Evolutionary conservation across 2,888 invertebrate genomes (phyloP), one percentile per base, ranked within the genome.

Genomic region (Pomacea canaliculata): DNA sequence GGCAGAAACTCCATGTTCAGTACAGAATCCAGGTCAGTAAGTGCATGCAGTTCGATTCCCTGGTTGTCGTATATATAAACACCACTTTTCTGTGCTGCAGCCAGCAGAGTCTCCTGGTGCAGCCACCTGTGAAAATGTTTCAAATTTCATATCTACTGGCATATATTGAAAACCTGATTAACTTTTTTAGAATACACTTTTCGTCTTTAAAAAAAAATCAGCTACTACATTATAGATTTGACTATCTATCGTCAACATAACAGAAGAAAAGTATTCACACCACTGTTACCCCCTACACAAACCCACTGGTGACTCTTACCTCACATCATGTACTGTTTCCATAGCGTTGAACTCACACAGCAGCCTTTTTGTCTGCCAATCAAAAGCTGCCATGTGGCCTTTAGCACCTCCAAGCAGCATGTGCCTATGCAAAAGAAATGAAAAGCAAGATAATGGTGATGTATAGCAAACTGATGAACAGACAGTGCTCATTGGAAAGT

Each of bases 341-440:
- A 97, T 97, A 1, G 97, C 98, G 92, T 98, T 98, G 56, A 97
- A 95, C 92, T 99, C 99, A 92, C 96, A 98, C 85, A 95, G 94
- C 48, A 99, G 92, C 83, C 94, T 94, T 91, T 99, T 99, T 0
- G 98, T 97, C 18, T 98, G 93, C 99, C 99, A 99, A 90, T 99
- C 99, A 88, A 99, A 94, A 5, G 97, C 96, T 56, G 99, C 97
- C 13, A 99, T 93, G 91, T 99, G 99, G 0, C 99, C 99, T 86
- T 93, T 94, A 78, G 93, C 93, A 1, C 99, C 98, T 63, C 87
- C 89, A 66, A 89, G 80, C 72, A 89, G 74, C 27, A 90, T 80
- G 78, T 84, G 85, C 49, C 87, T 86, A 79, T 16, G 81, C 79
- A 68, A 37, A 68, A 4, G 16, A 13, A 37, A 68, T 27, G 65